phyloP scores from a whole-genome alignment of 2,797 vertebrate species.

The Graptemys geographica region DNA sequence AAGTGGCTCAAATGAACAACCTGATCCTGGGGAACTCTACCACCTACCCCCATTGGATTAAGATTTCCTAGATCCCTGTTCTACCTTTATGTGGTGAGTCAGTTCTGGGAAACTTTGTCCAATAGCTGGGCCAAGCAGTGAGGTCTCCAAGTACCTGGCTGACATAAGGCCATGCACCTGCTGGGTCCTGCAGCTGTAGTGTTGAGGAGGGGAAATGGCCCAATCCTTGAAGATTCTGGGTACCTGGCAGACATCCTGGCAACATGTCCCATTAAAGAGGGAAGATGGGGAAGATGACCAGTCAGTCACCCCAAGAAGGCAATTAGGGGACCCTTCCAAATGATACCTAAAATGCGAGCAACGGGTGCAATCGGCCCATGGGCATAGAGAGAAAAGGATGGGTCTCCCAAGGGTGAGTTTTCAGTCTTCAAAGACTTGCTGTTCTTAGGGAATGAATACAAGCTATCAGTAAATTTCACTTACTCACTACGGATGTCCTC shows the following conservation, averaged over 20 bases:
- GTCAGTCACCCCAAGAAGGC: not conserved
- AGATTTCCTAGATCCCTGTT: not conserved
- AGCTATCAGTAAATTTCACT: not conserved
- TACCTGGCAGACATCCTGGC: too few relatives aligned
- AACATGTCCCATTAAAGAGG: accelerated
- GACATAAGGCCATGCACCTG: too few relatives aligned
- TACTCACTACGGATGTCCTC: not conserved
- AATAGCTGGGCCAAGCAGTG: not conserved
- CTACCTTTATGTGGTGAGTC: not conserved
- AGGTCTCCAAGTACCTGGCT: too few relatives aligned
- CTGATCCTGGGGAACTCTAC: accelerated
- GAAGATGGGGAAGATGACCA: not conserved
- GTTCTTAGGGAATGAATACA: constrained; percentile 42
- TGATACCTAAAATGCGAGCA: too few relatives aligned
- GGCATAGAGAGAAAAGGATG: not conserved
- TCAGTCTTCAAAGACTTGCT: constrained; percentile 7
- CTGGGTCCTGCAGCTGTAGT: too few relatives aligned
- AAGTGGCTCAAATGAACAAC: not conserved
- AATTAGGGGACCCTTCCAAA: not conserved
- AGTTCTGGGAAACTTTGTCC: not conserved
- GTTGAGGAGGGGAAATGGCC: too few relatives aligned
- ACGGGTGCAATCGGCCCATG: accelerated
- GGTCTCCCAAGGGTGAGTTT: not conserved
- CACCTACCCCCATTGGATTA: accelerated
- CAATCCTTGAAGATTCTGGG: too few relatives aligned